Conservation (phyloP, 2,113 vertebrate species). For the Cranoglanis bouderius region DNA sequence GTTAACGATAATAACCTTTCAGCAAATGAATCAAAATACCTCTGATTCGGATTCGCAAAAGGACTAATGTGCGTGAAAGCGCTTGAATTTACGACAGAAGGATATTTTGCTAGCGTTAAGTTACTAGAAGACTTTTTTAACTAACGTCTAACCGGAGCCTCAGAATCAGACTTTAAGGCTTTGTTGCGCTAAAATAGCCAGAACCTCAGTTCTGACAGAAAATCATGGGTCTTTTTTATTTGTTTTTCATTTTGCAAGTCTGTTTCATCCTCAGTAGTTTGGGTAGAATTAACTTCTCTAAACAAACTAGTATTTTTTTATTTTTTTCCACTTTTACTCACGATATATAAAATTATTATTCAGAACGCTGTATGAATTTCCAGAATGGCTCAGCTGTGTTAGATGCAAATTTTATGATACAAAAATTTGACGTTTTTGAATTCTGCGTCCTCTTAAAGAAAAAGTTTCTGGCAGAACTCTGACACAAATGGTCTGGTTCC, state of each 20-base stretch:
- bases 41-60: too few species aligned
- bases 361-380: not conserved
- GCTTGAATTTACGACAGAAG: not conserved
- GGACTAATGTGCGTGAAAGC: not conserved
- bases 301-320: too few species aligned
- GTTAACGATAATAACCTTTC: too few species aligned
- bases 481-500: conserved; percentile 27
- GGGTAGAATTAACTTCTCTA: too few species aligned
- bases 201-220: too few species aligned
- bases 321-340: too few species aligned
- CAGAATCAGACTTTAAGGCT: too few species aligned
- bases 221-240: too few species aligned
- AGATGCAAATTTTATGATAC: not conserved
- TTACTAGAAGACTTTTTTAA: not conserved
- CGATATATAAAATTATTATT: not conserved
- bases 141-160: too few species aligned
- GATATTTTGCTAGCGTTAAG: not conserved
- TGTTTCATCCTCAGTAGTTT: too few species aligned
- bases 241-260: too few species aligned
- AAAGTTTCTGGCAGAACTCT: conserved; percentile 5
- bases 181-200: too few species aligned
- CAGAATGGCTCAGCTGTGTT: not conserved
- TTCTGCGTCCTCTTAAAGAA: conserved; percentile 11
- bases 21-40: not conserved
- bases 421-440: not conserved